Evolutionary conservation across 2,797 vertebrate genomes (phyloP).

Genomic region (Gymnodraco acuticeps): DNA sequence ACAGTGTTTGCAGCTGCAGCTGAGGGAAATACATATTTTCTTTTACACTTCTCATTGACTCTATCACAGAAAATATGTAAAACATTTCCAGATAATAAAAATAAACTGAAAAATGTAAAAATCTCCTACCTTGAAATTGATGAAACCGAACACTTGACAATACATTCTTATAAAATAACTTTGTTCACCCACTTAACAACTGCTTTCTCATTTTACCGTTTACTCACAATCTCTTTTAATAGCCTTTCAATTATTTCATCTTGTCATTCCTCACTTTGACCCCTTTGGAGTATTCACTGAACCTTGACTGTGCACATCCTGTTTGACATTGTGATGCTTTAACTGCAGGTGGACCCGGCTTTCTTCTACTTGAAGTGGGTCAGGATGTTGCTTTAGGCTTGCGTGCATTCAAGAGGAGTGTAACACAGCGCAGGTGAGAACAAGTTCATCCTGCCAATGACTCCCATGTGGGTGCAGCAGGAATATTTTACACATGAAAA

Average conservation of each 20-base stretch:
- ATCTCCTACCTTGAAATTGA: conserved; percentile 19
- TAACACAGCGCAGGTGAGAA: conserved; percentile 51
- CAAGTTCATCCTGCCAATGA: conserved; percentile 48
- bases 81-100: conserved; percentile 9
- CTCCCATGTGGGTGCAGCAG: conserved; percentile 5
- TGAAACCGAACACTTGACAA: conserved; percentile 9
- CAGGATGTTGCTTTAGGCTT: conserved; percentile 42
- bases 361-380: conserved; percentile 48
- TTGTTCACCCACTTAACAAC: conserved; percentile 8
- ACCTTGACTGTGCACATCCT: conserved; percentile 20
- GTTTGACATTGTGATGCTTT: conserved; percentile 49
- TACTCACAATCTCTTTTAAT: conserved; percentile 2
- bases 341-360: conserved; percentile 22
- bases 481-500: conserved; percentile 21
- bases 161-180: conserved; percentile 33
- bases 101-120: neutral
- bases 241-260: conserved; percentile 15
- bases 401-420: conserved; percentile 27
- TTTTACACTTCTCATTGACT: neutral
- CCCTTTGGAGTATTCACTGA: conserved; percentile 13
- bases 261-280: conserved; percentile 12
- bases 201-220: neutral
- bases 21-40: neutral
- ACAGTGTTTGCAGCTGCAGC: neutral
- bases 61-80: neutral